Base-by-base conservation (phyloP, 1,140 invertebrate species). In the Ceratina japonica region DNA sequence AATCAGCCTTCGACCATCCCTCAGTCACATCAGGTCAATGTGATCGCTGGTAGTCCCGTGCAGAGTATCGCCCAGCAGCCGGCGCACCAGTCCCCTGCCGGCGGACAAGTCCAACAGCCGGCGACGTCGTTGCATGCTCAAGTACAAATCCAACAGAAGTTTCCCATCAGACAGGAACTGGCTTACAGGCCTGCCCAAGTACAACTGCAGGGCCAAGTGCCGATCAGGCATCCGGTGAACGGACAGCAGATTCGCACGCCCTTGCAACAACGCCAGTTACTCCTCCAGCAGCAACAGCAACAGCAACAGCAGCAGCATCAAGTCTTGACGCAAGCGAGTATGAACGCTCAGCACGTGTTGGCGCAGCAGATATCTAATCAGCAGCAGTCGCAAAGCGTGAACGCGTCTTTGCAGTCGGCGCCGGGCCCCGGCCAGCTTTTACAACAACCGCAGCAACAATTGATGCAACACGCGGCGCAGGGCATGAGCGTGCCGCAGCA, bases 101-200 rank as follows among this genome's bases (percentile, higher is more conserved):
- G 24, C 68, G 73, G 81, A 44, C 86, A 83, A 59, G 79, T 87
- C 24, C 87, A 89, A n/a, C 73, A 79, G 72, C 70, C 85, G 59
- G n/a, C 83, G 52, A 75, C 85, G 4, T 37, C 82, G 75, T 71
- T 90, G 72, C 89, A 91, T 69, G 88, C 88, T 63, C 91, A 90
- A 91, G 91, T 91, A 91, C 91, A 92, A 92, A 91, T 90, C 27
- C 91, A 90, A 58, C 91, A 91, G 74, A 92, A 92, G 81, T 92
- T 92, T 86, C 89, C 91, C 27, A 82, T 91, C 51, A 87, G 91
- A 44, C 91, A 91, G 76, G 92, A 92, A 72, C 56, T 89, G 58
- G 79, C 87, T 49, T 91, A 91, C 8, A 88, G 90, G 66, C 86
- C 90, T n/a, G 73, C 86, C 8, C 87, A 85, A 68, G 74, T 88